Percentiles rank a stretch among this genome's conserved stretches.
Conservation (phyloP, 2,113 vertebrate species). For the Zingel zingel region DNA sequence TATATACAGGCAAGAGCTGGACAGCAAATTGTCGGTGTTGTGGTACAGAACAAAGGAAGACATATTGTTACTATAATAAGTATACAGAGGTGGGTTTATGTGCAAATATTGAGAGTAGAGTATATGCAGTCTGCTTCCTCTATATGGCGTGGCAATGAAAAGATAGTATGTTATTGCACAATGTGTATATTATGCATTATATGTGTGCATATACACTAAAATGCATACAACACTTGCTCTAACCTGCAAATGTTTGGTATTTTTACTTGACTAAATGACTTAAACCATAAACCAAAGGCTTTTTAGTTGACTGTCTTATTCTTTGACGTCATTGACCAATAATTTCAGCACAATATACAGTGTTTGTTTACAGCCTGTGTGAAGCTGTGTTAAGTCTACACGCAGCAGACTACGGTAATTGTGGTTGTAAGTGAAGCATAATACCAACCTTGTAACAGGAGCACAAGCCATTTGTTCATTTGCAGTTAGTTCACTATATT, state of each 20-base stretch:
- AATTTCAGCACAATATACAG: background rate
- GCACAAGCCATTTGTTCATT: constrained; percentile 52
- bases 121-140: background rate
- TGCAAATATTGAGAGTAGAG: background rate
- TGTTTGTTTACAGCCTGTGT: background rate
- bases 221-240: background rate
- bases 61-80: background rate
- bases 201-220: background rate
- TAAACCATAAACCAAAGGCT: background rate
- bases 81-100: background rate
- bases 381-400: background rate
- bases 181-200: background rate
- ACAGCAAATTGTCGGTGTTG: background rate
- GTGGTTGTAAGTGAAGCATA: constrained; percentile 14
- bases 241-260: background rate
- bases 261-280: background rate
- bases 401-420: background rate
- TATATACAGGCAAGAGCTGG: background rate
- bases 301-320: background rate
- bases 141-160: background rate
- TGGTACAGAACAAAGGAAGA: background rate
- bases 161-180: background rate
- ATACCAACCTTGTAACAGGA: constrained; percentile 32
- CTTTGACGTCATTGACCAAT: background rate
- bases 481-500: constrained; percentile 59